Conservation (phyloP, 2,888 invertebrate genomes). For the Pemphredon lugubris region DNA sequence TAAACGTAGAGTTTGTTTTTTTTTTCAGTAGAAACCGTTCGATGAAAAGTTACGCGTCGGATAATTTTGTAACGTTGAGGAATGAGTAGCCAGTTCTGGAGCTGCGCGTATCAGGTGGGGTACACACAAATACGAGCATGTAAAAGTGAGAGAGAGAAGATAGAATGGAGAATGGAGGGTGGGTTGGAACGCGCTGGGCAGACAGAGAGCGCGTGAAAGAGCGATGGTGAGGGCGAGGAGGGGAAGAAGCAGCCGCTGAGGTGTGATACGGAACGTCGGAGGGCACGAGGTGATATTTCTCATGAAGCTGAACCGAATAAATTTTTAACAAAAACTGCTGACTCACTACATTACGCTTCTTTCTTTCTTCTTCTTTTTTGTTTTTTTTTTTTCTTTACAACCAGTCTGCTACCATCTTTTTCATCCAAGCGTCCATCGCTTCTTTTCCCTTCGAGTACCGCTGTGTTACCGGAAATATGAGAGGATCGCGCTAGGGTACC, state of each 20-base stretch:
- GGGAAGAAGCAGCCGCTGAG: constrained; percentile 53
- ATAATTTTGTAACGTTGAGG: constrained; percentile 43
- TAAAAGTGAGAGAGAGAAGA: constrained; percentile 42
- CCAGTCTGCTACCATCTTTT: constrained; percentile 50
- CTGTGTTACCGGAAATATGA: constrained; percentile 32
- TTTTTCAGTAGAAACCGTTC: constrained; percentile 15
- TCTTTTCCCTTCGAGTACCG: constrained; percentile 28
- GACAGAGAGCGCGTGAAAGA: constrained; percentile 16
- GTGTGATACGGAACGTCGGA: constrained; percentile 63
- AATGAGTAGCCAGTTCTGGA: constrained; percentile 40
- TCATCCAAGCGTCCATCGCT: constrained; percentile 37
- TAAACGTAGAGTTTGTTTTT: background rate
- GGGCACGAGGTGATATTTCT: constrained; percentile 67
- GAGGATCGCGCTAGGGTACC: constrained; percentile 20
- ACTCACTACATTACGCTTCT: constrained; percentile 66
- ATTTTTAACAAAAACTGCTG: constrained; percentile 74
- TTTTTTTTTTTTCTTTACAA: constrained; percentile 43
- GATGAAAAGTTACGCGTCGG: constrained; percentile 9
- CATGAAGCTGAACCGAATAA: constrained; percentile 69
- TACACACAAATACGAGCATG: constrained; percentile 32
- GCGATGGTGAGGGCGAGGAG: constrained; percentile 12
- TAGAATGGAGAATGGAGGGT: constrained; percentile 29
- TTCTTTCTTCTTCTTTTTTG: too few relatives aligned
- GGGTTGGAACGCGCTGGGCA: constrained; percentile 37
- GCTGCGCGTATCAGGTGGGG: constrained; percentile 12